A percentile compares a stretch with the other conserved stretches of the same genome.
These are phyloP conservation scores for Rhopalosiphum padi DNA, from an alignment of 1,140 invertebrate species.

Conservation along the genomic window DNA sequence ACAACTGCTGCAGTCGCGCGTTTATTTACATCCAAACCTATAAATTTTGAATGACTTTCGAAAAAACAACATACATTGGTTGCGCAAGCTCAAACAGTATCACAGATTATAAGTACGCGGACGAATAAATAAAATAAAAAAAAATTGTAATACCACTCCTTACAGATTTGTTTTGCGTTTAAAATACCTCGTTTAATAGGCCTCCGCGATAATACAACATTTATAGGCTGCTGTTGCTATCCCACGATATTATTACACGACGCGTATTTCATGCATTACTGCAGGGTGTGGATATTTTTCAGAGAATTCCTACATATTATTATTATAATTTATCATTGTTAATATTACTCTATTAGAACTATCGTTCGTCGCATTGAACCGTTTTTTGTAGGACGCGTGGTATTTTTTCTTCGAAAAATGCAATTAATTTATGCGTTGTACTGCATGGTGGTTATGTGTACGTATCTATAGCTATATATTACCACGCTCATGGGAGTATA, in stretches of 20 bases:
- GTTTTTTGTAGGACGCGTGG: neutral
- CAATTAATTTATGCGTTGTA: neutral
- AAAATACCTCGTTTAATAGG: neutral
- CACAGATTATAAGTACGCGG: neutral
- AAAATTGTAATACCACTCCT: neutral
- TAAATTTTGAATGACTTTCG: slow-evolving; percentile 43
- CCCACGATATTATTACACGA: neutral
- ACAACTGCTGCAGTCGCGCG: neutral
- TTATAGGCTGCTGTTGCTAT: neutral
- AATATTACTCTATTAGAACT: neutral
- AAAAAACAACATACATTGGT: slow-evolving; percentile 20
- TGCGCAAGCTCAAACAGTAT: neutral
- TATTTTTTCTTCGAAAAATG: neutral
- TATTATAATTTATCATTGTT: neutral
- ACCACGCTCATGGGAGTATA: neutral
- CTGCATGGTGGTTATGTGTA: neutral
- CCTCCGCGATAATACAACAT: slow-evolving; percentile 5
- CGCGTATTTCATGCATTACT: neutral
- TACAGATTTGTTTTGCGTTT: neutral
- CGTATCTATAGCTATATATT: neutral
- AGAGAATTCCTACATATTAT: neutral
- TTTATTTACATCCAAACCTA: slow-evolving; percentile 5
- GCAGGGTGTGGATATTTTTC: neutral
- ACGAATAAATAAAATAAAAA: neutral
- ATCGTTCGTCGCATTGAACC: neutral